Conservation (phyloP, 2,113 vertebrate genomes). For the Donacobius atricapilla region DNA sequence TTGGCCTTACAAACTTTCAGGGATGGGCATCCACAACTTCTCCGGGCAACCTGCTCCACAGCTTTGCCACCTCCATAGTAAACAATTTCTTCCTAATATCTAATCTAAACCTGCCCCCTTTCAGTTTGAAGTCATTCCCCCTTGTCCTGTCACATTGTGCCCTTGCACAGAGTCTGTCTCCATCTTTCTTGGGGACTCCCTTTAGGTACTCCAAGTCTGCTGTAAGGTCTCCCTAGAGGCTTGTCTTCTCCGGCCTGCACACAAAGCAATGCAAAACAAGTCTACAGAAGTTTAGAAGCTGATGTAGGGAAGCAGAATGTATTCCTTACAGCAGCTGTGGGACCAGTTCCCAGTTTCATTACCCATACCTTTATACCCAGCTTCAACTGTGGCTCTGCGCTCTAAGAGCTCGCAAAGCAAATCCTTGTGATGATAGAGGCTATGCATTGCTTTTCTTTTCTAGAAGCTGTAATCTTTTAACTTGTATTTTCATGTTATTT, state of each 20-base stretch:
- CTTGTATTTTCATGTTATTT: neutral
- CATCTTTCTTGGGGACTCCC: neutral
- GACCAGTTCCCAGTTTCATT: neutral
- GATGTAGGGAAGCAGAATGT: neutral
- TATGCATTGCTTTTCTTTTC: neutral
- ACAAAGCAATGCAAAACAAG: neutral
- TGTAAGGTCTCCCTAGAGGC: neutral
- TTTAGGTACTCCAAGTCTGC: neutral
- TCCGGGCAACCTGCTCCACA: neutral
- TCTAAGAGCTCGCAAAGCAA: neutral
- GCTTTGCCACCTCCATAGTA: neutral
- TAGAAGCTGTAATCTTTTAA: neutral
- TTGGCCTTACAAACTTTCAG: neutral
- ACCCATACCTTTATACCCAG: neutral
- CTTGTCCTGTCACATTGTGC: neutral
- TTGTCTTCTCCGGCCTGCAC: neutral
- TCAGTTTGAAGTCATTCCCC: neutral
- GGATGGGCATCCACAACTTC: neutral
- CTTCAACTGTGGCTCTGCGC: neutral
- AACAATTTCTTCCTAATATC: neutral
- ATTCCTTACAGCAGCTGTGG: neutral
- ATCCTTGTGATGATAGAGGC: neutral
- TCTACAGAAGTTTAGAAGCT: neutral
- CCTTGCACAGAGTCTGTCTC: neutral
- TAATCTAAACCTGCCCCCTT: neutral